Conservation (phyloP, 2,888 invertebrate genomes). For the Orthosia gothica region DNA sequence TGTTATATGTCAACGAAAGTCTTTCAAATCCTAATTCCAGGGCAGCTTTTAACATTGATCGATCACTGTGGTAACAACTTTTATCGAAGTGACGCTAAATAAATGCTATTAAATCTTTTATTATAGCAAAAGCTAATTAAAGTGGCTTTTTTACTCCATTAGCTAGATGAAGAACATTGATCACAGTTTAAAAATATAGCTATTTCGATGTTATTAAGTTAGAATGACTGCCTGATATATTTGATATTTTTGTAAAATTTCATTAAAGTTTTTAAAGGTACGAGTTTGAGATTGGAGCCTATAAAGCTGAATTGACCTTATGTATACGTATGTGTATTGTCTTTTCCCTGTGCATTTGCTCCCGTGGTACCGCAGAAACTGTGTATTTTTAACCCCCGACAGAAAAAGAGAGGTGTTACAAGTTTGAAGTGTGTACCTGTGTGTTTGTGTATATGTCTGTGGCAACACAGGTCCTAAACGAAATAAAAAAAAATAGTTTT, state of each 20-base stretch:
- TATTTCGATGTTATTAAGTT: background rate
- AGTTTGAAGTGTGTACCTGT: no score
- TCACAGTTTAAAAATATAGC: background rate
- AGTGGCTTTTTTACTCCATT: conserved; percentile 1
- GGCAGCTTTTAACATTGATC: conserved; percentile 1
- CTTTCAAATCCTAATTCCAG: background rate
- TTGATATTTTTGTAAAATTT: background rate
- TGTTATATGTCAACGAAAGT: background rate
- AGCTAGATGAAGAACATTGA: background rate
- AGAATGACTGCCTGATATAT: background rate
- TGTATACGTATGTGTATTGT: no score
- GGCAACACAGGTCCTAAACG: no score
- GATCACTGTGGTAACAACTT: background rate
- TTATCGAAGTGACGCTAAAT: background rate
- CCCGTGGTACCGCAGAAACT: no score
- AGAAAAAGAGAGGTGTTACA: no score
- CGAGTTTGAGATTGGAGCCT: background rate
- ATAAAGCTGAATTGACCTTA: no score
- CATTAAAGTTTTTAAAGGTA: background rate
- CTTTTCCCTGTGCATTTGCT: background rate
- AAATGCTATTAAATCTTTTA: background rate
- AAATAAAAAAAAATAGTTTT: no score
- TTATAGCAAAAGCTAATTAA: conserved; percentile 1
- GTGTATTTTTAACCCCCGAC: no score
- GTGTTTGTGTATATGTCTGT: no score